Conservation (phyloP, 2,113 vertebrate species). For the Turnix velox region DNA sequence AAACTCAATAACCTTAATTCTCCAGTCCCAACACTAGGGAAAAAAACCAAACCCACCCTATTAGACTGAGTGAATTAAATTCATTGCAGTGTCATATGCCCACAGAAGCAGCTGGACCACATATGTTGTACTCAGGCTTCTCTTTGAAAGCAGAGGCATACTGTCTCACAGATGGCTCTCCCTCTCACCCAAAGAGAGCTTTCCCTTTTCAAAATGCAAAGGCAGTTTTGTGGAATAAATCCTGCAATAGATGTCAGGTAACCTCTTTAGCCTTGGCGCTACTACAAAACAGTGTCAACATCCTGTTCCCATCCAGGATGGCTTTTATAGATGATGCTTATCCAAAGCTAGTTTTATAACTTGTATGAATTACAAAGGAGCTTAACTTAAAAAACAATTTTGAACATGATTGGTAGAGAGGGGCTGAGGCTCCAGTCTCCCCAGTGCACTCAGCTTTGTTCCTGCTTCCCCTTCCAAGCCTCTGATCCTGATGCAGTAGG, state of each 20-base stretch:
- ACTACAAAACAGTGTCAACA: not conserved
- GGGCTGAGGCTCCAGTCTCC: not conserved
- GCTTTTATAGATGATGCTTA: not conserved
- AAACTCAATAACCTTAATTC: not conserved
- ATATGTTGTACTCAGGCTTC: rapidly evolving
- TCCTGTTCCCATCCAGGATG: not conserved
- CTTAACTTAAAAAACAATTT: not conserved
- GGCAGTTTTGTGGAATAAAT: not conserved
- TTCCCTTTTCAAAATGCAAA: not conserved
- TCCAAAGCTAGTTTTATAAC: not conserved
- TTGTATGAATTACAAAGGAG: not conserved
- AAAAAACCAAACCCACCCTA: not conserved
- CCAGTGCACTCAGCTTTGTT: not conserved
- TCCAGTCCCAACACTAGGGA: not conserved
- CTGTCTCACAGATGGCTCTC: not conserved
- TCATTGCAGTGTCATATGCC: not conserved
- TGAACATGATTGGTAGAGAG: not conserved
- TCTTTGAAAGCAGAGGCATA: not conserved
- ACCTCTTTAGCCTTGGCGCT: not conserved
- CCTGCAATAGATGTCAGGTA: not conserved
- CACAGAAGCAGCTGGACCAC: not conserved
- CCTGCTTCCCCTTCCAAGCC: not conserved
- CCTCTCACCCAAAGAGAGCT: not conserved
- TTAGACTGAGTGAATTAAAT: not conserved
- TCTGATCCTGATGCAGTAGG: rapidly evolving